Percentiles rank a stretch among this genome's conserved stretches.
phyloP scores from a whole-genome alignment of 2,113 vertebrate species.

The Cettia cetti region DNA sequence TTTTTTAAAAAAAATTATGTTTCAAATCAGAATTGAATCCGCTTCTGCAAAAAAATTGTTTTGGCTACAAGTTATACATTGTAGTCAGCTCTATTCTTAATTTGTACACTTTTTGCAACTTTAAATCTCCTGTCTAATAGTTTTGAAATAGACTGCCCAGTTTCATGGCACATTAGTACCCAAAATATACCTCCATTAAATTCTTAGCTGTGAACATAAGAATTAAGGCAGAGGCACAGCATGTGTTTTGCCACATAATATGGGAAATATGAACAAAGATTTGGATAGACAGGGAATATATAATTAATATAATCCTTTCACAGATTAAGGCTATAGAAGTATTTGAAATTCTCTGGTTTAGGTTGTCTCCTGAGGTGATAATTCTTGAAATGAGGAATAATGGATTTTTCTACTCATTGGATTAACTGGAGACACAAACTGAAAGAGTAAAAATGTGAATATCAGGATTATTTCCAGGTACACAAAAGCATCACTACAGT shows the following conservation, averaged over 20 bases:
- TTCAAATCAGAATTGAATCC: background rate
- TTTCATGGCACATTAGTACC: background rate
- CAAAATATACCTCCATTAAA: background rate
- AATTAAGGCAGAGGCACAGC: background rate
- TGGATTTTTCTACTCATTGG: background rate
- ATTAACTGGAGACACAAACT: background rate
- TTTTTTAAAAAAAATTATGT: no score
- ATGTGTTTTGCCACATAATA: background rate
- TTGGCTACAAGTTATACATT: background rate
- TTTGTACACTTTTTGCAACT: background rate
- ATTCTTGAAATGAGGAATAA: background rate
- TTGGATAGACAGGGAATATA: background rate
- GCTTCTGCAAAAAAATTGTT: background rate
- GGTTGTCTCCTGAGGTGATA: background rate
- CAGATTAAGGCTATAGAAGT: background rate
- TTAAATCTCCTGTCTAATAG: background rate
- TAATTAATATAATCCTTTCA: background rate
- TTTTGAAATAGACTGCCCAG: background rate
- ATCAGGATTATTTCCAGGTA: background rate
- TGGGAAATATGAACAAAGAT: background rate
- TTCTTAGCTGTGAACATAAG: background rate
- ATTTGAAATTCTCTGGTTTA: background rate
- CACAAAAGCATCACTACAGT: background rate
- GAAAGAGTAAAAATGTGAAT: background rate
- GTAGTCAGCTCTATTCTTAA: background rate